These are phyloP conservation scores for Pteria penguin DNA, from an alignment of 2,888 invertebrate species.

Conservation along the genomic window DNA sequence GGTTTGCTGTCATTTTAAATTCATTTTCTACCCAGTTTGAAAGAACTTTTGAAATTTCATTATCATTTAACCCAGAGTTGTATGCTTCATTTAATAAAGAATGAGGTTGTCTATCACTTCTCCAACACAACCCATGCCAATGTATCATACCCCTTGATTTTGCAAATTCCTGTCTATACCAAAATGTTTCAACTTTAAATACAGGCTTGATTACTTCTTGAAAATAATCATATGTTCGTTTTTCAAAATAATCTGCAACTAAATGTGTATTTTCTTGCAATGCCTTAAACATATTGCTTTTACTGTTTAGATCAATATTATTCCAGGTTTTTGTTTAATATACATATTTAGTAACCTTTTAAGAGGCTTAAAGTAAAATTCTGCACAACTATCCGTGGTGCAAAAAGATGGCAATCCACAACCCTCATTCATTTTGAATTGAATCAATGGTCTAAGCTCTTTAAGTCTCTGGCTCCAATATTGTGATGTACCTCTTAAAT, in stretches of 20 bases:
- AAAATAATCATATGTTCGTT: constrained; percentile 53
- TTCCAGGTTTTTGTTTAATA: constrained; percentile 37
- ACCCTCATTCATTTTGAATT: constrained; percentile 50
- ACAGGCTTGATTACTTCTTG: constrained; percentile 52
- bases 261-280: constrained; percentile 56
- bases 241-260: constrained; percentile 56
- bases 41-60: constrained; percentile 36
- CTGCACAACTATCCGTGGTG: constrained; percentile 59
- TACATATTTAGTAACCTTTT: constrained; percentile 45
- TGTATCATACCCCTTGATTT: constrained; percentile 58
- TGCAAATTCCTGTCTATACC: constrained; percentile 60
- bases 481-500: constrained; percentile 43
- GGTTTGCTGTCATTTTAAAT: constrained; percentile 50
- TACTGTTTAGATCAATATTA: constrained; percentile 38
- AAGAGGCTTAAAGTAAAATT: constrained; percentile 57
- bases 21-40: constrained; percentile 46
- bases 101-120: constrained; percentile 52
- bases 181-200: constrained; percentile 54
- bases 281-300: constrained; percentile 39
- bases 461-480: constrained; percentile 48
- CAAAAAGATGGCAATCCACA: constrained; percentile 56
- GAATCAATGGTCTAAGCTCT: constrained; percentile 46
- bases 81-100: constrained; percentile 42
- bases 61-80: constrained; percentile 40
- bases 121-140: constrained; percentile 60